phyloP scores from a whole-genome alignment of 2,113 vertebrate genomes.

The Pterocles burchelli region DNA sequence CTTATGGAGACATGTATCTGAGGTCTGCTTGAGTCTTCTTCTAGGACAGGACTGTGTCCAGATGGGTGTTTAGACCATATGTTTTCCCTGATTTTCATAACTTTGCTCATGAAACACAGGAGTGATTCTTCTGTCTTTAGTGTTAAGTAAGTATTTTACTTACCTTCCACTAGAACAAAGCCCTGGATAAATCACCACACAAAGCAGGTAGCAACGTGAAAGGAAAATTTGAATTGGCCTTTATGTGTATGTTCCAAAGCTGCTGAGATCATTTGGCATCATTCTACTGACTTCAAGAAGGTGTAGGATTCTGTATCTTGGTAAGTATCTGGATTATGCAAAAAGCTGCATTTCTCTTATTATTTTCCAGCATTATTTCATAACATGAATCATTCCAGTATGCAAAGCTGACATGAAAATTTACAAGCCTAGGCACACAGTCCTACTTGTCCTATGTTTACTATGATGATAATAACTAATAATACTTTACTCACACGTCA shows the following conservation, averaged over 20 bases:
- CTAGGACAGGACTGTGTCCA: background rate
- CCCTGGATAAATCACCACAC: background rate
- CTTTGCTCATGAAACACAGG: background rate
- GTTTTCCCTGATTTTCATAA: background rate
- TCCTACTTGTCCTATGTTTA: background rate
- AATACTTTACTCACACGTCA: background rate
- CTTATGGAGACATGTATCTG: background rate
- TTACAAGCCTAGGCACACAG: conserved; percentile 46
- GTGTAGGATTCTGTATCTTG: background rate
- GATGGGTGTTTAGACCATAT: background rate
- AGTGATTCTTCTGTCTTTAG: background rate
- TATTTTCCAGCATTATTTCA: conserved; percentile 35
- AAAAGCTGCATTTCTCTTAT: background rate
- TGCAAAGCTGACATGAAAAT: conserved; percentile 44
- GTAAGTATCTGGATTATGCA: background rate
- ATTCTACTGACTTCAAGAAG: background rate
- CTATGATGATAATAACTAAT: background rate
- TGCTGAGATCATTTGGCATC: background rate
- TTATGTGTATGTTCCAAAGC: background rate
- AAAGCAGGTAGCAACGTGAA: background rate
- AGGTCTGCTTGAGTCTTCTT: background rate
- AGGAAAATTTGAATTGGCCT: background rate
- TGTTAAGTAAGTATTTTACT: background rate
- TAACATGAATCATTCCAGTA: conserved; percentile 20
- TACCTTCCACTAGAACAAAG: background rate